A percentile compares a stretch with the other conserved stretches of the same genome.
Conservation (phyloP, 2,888 invertebrate species). For the Ophion costatus region DNA sequence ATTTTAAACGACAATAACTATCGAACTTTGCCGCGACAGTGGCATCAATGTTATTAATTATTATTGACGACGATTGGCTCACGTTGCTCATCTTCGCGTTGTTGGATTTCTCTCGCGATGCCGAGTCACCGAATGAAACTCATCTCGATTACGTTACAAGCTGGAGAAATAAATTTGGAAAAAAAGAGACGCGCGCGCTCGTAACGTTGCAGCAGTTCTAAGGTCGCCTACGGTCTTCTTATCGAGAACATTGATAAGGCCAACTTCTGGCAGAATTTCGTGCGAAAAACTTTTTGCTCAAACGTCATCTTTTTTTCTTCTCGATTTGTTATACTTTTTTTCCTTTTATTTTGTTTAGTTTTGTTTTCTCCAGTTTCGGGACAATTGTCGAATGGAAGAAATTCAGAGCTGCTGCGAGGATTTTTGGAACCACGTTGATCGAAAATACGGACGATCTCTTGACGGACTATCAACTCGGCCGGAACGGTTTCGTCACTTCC, state of each 20-base stretch:
- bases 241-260: constrained; percentile 18
- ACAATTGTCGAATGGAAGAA: not conserved
- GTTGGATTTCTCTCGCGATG: not conserved
- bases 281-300: not conserved
- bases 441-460: not conserved
- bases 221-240: constrained; percentile 1
- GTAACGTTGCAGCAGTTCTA: not conserved
- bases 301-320: constrained; percentile 2
- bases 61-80: not conserved
- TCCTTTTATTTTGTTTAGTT: constrained; percentile 10
- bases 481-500: constrained; percentile 59
- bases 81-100: constrained; percentile 31
- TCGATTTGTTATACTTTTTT: too few relatives aligned
- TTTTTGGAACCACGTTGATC: not conserved
- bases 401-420: not conserved
- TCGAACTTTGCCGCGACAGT: not conserved
- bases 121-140: not conserved
- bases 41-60: not conserved
- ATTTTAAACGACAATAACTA: not conserved
- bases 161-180: not conserved
- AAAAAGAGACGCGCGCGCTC: not conserved
- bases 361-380: not conserved
- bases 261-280: not conserved
- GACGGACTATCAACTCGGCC: not conserved
- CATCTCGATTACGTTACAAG: not conserved